Evolutionary conservation across 2,888 invertebrate species (phyloP).

Genomic region (Acrobasis consociella): DNA sequence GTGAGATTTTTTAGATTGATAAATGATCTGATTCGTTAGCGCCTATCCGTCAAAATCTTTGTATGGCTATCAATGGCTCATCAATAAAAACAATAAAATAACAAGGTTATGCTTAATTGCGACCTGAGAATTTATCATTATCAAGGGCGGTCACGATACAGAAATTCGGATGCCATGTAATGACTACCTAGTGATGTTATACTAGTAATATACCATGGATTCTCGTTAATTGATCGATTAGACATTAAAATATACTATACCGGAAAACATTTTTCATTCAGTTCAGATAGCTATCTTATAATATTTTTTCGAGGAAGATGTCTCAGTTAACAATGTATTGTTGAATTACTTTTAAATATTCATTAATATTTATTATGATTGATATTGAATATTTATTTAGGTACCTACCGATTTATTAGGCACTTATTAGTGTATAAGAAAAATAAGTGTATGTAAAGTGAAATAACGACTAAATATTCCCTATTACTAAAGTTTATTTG

Average conservation of each 20-base stretch:
- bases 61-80: slow-evolving; percentile 36
- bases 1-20: slow-evolving; percentile 21
- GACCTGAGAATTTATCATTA: slow-evolving; percentile 39
- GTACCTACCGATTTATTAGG: too few relatives aligned
- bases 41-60: slow-evolving; percentile 37
- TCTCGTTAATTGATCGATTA: slow-evolving; percentile 31
- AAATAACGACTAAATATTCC: too few relatives aligned
- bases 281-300: not conserved
- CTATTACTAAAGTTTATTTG: too few relatives aligned
- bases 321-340: too few relatives aligned
- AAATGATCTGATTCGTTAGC: slow-evolving; percentile 35
- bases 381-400: too few relatives aligned
- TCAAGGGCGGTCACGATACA: slow-evolving; percentile 55
- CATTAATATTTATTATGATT: too few relatives aligned
- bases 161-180: slow-evolving; percentile 51
- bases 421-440: too few relatives aligned
- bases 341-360: too few relatives aligned
- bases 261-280: not conserved
- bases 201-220: slow-evolving; percentile 3
- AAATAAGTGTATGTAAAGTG: too few relatives aligned
- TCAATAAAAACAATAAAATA: slow-evolving; percentile 49
- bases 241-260: slow-evolving; percentile 11
- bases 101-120: slow-evolving; percentile 55
- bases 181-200: slow-evolving; percentile 35
- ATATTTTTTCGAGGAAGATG: too few relatives aligned